These are phyloP conservation scores for Schlechtendalia chinensis DNA, from an alignment of 1,140 invertebrate genomes.

Conservation along the genomic window DNA sequence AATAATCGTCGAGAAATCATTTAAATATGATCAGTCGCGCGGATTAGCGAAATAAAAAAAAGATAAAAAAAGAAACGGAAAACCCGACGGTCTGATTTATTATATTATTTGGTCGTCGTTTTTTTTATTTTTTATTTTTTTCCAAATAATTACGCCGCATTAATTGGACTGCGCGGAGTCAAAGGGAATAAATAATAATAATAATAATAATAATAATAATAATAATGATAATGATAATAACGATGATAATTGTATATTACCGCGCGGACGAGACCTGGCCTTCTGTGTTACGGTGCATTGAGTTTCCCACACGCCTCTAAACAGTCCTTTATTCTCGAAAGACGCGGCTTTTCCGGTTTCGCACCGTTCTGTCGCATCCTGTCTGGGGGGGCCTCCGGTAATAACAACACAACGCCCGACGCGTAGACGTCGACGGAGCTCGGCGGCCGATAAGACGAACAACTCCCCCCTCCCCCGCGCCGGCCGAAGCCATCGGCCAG, in stretches of 20 bases:
- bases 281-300: conserved; percentile 47
- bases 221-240: conserved; percentile 30
- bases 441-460: conserved; percentile 16
- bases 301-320: conserved; percentile 50
- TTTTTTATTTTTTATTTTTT: background rate
- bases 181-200: conserved; percentile 28
- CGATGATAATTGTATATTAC: conserved; percentile 32
- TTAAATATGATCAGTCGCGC: too few species aligned
- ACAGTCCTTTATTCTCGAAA: conserved; percentile 48
- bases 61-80: too few species aligned
- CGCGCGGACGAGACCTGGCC: conserved; percentile 35
- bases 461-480: background rate
- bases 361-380: conserved; percentile 46
- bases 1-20: too few species aligned
- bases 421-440: conserved; percentile 35
- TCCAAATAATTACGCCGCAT: conserved; percentile 25
- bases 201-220: conserved; percentile 1
- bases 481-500: background rate
- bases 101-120: background rate
- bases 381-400: conserved; percentile 20
- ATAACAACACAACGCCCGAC: conserved; percentile 13
- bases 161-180: conserved; percentile 23
- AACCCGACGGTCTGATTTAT: conserved; percentile 14
- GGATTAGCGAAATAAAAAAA: too few species aligned
- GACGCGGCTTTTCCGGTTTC: conserved; percentile 50